Conservation (phyloP, 2,797 vertebrate species). For the Sternotherus odoratus region DNA sequence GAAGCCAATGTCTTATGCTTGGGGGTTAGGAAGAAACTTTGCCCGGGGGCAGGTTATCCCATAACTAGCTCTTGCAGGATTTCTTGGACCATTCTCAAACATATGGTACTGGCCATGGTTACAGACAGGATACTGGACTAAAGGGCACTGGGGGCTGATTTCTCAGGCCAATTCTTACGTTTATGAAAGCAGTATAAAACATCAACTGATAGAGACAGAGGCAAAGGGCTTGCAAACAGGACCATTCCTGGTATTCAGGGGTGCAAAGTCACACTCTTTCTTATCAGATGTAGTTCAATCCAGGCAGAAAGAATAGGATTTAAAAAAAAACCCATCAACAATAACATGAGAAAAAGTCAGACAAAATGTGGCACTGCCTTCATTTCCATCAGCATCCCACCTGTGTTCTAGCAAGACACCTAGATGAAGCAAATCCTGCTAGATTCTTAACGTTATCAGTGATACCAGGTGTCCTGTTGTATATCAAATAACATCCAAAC, state of each 20-base stretch:
- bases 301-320: neutral
- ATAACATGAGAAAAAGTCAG: neutral
- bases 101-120: neutral
- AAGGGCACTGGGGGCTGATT: neutral
- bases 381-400: neutral
- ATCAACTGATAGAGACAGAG: neutral
- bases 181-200: neutral
- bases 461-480: neutral
- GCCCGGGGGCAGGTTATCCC: neutral
- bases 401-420: neutral
- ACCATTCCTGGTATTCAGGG: neutral
- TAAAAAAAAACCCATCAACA: neutral
- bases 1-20: neutral
- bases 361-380: neutral
- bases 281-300: constrained; percentile 13
- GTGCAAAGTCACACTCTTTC: neutral
- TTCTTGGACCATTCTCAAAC: neutral
- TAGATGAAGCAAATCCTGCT: neutral
- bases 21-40: neutral
- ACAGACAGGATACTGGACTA: neutral
- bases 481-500: neutral
- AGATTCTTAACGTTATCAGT: neutral
- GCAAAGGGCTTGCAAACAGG: neutral
- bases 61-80: neutral
- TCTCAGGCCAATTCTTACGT: neutral